These are phyloP conservation scores for Pyrrhosoma nymphula DNA, from an alignment of 2,888 invertebrate genomes.

Conservation along the genomic window DNA sequence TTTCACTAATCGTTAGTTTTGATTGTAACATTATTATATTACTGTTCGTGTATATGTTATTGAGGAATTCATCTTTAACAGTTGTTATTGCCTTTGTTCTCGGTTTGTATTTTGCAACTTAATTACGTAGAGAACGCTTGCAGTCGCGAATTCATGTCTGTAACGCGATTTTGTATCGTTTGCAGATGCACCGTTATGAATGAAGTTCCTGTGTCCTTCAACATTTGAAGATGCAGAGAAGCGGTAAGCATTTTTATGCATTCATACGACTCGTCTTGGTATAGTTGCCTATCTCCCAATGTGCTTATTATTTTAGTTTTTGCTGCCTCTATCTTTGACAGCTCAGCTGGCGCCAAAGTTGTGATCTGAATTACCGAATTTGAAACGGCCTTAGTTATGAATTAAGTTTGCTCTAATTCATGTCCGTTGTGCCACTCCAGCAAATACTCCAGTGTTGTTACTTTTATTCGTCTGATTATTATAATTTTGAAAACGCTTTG, in stretches of 20 bases:
- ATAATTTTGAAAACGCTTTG: background rate
- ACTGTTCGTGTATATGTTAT: background rate
- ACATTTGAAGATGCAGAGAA: conserved; percentile 59
- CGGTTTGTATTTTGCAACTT: conserved; percentile 27
- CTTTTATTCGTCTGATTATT: background rate
- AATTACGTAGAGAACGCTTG: background rate
- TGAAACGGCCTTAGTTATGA: conserved; percentile 7
- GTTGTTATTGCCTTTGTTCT: background rate
- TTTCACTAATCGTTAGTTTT: background rate
- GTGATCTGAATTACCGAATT: background rate
- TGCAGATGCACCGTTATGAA: conserved; percentile 67
- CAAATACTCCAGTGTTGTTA: background rate
- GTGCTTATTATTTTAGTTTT: background rate
- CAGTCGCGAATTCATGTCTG: conserved; percentile 20
- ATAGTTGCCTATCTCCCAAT: background rate
- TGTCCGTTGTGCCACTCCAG: background rate
- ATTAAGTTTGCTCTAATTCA: background rate
- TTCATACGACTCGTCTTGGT: background rate
- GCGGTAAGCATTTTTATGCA: conserved; percentile 37
- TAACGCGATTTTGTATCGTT: conserved; percentile 44
- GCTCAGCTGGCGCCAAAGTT: conserved; percentile 64
- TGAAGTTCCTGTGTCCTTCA: conserved; percentile 30
- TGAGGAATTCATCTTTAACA: background rate
- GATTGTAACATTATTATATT: background rate
- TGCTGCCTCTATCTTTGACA: conserved; percentile 50